phyloP scores from a whole-genome alignment of 2,888 invertebrate species.

The Oscheius sp. region DNA sequence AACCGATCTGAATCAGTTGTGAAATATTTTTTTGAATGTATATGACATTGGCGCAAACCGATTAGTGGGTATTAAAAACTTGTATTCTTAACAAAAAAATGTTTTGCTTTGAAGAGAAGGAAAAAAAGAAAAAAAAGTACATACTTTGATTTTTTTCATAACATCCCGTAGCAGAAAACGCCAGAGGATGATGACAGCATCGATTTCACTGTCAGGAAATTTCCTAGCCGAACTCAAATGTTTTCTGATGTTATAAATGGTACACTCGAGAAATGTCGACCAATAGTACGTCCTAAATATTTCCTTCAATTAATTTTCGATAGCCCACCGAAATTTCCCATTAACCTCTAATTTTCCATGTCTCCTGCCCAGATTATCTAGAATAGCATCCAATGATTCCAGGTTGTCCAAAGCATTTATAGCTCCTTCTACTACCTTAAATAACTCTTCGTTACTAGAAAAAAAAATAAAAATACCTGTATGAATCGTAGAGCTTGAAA shows the following conservation, averaged over 20 bases:
- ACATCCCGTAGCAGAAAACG: conserved; percentile 57
- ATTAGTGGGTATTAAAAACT: too few species aligned
- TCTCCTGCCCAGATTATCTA: conserved; percentile 62
- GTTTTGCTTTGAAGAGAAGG: too few species aligned
- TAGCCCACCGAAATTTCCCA: conserved; percentile 46
- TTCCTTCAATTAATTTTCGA: not conserved
- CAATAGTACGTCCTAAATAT: conserved; percentile 60
- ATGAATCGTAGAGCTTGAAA: conserved; percentile 66
- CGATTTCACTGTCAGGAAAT: conserved; percentile 52
- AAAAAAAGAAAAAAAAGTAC: too few species aligned
- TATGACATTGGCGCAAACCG: too few species aligned
- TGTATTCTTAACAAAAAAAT: too few species aligned
- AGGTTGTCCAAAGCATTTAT: conserved; percentile 55
- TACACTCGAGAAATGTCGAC: conserved; percentile 62
- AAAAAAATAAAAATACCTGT: conserved; percentile 50
- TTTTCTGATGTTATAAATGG: conserved; percentile 56
- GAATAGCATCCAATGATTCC: conserved; percentile 51
- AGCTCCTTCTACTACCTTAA: conserved; percentile 61
- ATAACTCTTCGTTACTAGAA: not conserved
- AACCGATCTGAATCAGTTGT: conserved; percentile 49
- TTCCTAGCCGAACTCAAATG: conserved; percentile 36
- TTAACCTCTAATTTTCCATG: conserved; percentile 64
- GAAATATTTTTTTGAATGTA: not conserved
- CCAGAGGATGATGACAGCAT: conserved; percentile 59
- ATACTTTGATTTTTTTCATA: conserved; percentile 64